Conservation (phyloP, 2,888 invertebrate genomes). For the Trileptium ribeirensis region DNA sequence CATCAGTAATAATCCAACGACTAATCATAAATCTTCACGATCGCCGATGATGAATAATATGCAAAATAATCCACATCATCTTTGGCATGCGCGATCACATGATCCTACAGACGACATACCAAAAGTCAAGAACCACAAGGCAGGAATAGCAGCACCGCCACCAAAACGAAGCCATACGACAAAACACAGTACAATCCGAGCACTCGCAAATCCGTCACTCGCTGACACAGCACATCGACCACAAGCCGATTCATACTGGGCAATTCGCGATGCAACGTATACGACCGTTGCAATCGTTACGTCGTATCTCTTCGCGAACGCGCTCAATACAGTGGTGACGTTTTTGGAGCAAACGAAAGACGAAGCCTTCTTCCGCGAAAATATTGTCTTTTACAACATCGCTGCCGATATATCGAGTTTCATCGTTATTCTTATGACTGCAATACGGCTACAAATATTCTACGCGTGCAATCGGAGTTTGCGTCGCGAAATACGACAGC, state of each 20-base stretch:
- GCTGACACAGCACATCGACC: too few relatives aligned
- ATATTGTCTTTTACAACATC: neutral
- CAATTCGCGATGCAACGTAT: neutral
- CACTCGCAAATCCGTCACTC: too few relatives aligned
- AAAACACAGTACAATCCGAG: too few relatives aligned
- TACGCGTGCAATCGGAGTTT: slow-evolving; percentile 4
- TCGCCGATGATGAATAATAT: too few relatives aligned
- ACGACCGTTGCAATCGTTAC: slow-evolving; percentile 12
- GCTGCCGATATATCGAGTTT: slow-evolving; percentile 13
- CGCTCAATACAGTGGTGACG: slow-evolving; percentile 13
- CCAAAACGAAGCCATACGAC: too few relatives aligned
- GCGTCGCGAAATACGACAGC: neutral
- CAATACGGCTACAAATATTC: slow-evolving; percentile 6
- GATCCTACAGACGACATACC: too few relatives aligned
- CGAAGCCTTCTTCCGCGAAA: neutral
- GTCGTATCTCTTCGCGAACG: slow-evolving; percentile 14
- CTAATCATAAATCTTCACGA: too few relatives aligned
- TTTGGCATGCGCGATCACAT: too few relatives aligned
- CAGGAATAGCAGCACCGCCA: too few relatives aligned
- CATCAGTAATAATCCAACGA: too few relatives aligned
- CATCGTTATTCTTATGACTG: slow-evolving; percentile 2
- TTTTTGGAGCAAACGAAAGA: slow-evolving; percentile 19
- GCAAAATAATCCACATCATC: too few relatives aligned
- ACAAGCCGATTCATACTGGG: neutral
- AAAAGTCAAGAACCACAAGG: too few relatives aligned